A percentile compares a stretch with the other conserved stretches of the same genome.
Conservation (phyloP, 2,113 vertebrate species). For the Phalacrocorax pelagicus region DNA sequence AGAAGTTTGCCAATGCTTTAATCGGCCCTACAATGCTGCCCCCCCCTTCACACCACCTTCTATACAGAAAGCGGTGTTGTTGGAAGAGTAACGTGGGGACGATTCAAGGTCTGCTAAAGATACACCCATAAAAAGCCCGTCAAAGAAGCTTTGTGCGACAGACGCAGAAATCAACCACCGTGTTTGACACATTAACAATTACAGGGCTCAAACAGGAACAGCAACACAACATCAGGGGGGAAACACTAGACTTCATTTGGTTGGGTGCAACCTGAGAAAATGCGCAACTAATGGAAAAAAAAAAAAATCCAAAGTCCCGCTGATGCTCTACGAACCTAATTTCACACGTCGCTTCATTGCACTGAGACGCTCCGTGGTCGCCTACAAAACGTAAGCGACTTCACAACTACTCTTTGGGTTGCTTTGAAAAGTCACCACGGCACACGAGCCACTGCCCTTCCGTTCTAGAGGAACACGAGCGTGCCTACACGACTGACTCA, state of each 20-base stretch:
- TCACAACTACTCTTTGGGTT: not conserved
- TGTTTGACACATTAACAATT: not conserved
- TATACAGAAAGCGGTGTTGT: not conserved
- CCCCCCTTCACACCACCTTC: not conserved
- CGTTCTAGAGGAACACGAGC: rapidly evolving
- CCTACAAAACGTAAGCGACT: not conserved
- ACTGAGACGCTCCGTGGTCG: rapidly evolving
- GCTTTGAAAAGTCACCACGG: not conserved
- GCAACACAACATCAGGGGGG: not conserved
- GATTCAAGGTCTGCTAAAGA: not conserved
- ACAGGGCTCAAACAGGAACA: not conserved
- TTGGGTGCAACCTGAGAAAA: conserved; percentile 35
- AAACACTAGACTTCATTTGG: not conserved
- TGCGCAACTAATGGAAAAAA: not conserved
- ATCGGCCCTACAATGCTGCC: not conserved
- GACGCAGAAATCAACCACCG: rapidly evolving
- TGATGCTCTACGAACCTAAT: not conserved
- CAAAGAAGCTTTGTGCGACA: not conserved
- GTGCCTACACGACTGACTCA: not conserved
- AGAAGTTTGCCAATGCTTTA: not conserved
- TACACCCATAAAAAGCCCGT: not conserved
- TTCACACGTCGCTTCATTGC: not conserved
- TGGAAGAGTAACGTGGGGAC: not conserved
- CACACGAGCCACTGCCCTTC: not conserved
- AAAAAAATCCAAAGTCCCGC: not conserved